Conservation (phyloP, 2,797 vertebrate genomes). For the Leuciscus waleckii region DNA sequence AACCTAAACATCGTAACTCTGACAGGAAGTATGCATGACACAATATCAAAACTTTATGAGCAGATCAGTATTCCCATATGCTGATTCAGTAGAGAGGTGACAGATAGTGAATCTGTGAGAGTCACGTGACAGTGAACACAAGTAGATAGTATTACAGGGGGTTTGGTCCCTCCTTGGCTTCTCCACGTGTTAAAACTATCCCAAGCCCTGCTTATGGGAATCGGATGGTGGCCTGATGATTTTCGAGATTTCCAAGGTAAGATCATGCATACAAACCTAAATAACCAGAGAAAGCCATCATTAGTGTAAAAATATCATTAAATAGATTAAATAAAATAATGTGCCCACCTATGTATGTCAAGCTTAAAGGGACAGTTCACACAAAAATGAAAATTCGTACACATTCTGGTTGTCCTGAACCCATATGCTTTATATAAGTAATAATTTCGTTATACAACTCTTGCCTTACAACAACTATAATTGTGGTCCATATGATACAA, state of each 20-base stretch:
- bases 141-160: slow-evolving; percentile 62
- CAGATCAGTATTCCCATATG: slow-evolving; percentile 71
- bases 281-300: slow-evolving; percentile 69
- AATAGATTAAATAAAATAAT: background rate
- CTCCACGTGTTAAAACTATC: slow-evolving; percentile 67
- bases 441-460: background rate
- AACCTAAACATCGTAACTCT: background rate
- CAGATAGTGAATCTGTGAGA: slow-evolving; percentile 47
- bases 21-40: slow-evolving; percentile 8
- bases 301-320: slow-evolving; percentile 2
- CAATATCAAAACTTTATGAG: slow-evolving; percentile 70
- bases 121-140: slow-evolving; percentile 69
- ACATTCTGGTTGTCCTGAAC: background rate
- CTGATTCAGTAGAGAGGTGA: slow-evolving; percentile 53
- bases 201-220: slow-evolving; percentile 70
- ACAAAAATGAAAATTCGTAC: background rate
- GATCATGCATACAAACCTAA: slow-evolving; percentile 60
- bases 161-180: slow-evolving; percentile 70
- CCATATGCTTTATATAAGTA: background rate
- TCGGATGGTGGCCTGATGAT: slow-evolving; percentile 70
- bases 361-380: background rate
- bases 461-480: background rate
- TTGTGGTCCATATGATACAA: background rate
- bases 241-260: slow-evolving; percentile 74
- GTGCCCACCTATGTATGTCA: slow-evolving; percentile 7